Conservation (phyloP, 2,888 invertebrate species). For the Chymomyza procnemis region DNA sequence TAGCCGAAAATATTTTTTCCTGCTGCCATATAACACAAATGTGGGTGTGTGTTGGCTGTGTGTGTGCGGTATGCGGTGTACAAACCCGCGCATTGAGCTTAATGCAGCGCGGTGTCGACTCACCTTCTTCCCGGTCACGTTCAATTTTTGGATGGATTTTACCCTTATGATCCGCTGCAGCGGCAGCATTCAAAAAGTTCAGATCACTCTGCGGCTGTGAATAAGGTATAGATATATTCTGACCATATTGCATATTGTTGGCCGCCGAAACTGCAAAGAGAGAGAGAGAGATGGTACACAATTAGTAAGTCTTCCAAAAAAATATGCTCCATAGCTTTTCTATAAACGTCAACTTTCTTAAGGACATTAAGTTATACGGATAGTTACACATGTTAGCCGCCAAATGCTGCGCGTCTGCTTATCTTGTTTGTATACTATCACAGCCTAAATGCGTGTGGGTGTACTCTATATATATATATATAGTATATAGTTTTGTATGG, state of each 20-base stretch:
- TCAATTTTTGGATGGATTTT: constrained; percentile 79
- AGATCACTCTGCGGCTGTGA: constrained; percentile 79
- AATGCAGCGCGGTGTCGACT: constrained; percentile 57
- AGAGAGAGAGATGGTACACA: too few relatives aligned
- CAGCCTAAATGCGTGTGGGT: constrained; percentile 1
- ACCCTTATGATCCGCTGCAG: constrained; percentile 78
- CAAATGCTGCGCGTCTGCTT: background rate
- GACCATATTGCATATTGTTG: constrained; percentile 79
- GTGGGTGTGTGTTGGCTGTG: constrained; percentile 19
- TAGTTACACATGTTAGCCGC: constrained; percentile 18
- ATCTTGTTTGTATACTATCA: constrained; percentile 1
- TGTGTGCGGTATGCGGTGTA: background rate
- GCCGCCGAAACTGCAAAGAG: constrained; percentile 75
- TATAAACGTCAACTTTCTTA: background rate
- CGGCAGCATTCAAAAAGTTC: constrained; percentile 78
- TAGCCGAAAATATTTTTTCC: constrained; percentile 37
- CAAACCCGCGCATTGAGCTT: background rate
- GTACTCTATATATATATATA: too few relatives aligned
- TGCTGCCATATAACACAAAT: background rate
- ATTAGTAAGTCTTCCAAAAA: too few relatives aligned
- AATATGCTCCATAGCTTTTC: too few relatives aligned
- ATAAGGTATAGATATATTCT: constrained; percentile 79
- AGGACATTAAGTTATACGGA: background rate
- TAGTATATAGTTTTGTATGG: background rate
- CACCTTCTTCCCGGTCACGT: constrained; percentile 79